These are phyloP conservation scores for Pristionchus maxplancki DNA, from an alignment of 2,888 invertebrate genomes.

Conservation along the genomic window DNA sequence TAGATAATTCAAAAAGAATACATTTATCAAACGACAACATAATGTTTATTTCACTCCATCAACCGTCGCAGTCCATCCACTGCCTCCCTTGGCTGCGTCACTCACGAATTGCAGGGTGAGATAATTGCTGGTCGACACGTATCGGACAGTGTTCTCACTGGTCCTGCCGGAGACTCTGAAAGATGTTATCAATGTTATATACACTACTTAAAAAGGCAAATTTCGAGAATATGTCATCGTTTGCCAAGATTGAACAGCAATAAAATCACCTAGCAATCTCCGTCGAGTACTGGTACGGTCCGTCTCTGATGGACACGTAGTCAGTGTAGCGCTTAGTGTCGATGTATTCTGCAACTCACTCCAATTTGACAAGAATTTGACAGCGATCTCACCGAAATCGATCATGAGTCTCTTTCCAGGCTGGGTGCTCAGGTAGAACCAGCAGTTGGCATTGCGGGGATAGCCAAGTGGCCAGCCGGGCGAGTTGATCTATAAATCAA, in stretches of 20 bases:
- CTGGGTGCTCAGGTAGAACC: background rate
- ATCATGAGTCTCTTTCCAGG: background rate
- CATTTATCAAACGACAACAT: background rate
- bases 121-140: slow-evolving; percentile 19
- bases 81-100: background rate
- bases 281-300: background rate
- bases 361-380: too few species aligned
- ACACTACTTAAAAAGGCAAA: too few species aligned
- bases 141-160: background rate
- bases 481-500: background rate
- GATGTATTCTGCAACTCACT: background rate
- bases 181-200: too few species aligned
- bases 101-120: slow-evolving; percentile 11
- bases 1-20: background rate
- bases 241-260: background rate
- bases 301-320: slow-evolving; percentile 21
- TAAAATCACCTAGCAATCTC: background rate
- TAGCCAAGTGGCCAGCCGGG: slow-evolving; percentile 31
- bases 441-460: slow-evolving; percentile 44
- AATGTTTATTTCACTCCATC: background rate
- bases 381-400: background rate
- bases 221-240: background rate
- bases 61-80: slow-evolving; percentile 1
- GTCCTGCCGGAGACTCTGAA: slow-evolving; percentile 23
- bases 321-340: slow-evolving; percentile 21